Conservation (phyloP, 2,888 invertebrate genomes). For the Octonoba sinensis region DNA sequence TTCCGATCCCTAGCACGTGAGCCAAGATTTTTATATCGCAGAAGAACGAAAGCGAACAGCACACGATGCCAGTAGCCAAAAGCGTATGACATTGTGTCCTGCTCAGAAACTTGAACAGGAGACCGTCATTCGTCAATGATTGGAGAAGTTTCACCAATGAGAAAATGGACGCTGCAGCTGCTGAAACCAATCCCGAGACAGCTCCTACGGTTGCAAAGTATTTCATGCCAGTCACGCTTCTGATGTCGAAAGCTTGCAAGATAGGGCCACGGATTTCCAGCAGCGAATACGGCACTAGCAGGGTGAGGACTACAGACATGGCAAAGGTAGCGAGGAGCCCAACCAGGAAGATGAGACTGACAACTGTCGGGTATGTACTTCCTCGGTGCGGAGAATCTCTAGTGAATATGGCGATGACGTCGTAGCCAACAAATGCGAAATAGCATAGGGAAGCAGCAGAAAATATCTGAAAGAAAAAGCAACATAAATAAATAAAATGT, state of each 20-base stretch:
- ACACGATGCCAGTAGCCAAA: slow-evolving; percentile 12
- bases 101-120: slow-evolving; percentile 60
- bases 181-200: slow-evolving; percentile 53
- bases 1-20: slow-evolving; percentile 64
- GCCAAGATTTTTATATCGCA: slow-evolving; percentile 53
- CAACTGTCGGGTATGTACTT: slow-evolving; percentile 55
- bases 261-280: slow-evolving; percentile 59
- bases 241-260: slow-evolving; percentile 58
- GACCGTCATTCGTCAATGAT: slow-evolving; percentile 61
- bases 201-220: slow-evolving; percentile 65
- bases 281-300: slow-evolving; percentile 64
- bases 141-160: slow-evolving; percentile 62
- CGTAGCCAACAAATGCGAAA: slow-evolving; percentile 66
- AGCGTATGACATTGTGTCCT: slow-evolving; percentile 53
- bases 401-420: slow-evolving; percentile 62
- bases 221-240: slow-evolving; percentile 58
- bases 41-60: slow-evolving; percentile 37
- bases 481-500: no score
- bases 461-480: slow-evolving; percentile 57
- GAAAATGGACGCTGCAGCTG: slow-evolving; percentile 59
- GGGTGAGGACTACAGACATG: slow-evolving; percentile 57
- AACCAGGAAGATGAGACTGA: slow-evolving; percentile 64
- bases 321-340: slow-evolving; percentile 64
- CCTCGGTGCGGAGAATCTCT: slow-evolving; percentile 56
- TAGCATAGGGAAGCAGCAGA: slow-evolving; percentile 64